Base-by-base conservation (phyloP, 2,888 invertebrate genomes). In the Athalia rosae region DNA sequence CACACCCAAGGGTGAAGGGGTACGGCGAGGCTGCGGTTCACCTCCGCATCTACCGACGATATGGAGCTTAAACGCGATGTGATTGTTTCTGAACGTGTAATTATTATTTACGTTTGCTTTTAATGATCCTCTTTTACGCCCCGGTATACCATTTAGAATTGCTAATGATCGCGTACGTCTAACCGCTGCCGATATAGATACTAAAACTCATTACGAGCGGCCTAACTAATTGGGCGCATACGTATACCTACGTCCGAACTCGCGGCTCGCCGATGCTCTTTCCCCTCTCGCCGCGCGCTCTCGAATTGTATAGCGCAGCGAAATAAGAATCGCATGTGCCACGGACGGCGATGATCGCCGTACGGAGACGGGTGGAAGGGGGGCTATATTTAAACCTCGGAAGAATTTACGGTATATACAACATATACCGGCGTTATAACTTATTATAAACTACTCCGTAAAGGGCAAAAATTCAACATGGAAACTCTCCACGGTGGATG, bases 61-160 rank as follows among this genome's bases (percentile, higher is more conserved):
- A 7, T 79, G 79, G 78, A 67, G 28, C 28, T 28, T 28, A 28
- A 28, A 28, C 2, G 28, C 28, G 28, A 28, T 28, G 45, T 76
- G 81, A 85, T 85, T 85, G 85, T 85, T 85, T 81, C 80, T 77
- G 78, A 78, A 82, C 83, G 79, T 85, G 81, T 84, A 85, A 86
- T 86, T 86, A 85, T 86, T 85, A 85, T 84, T 85, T 85, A 84
- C 85, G 80, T 84, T 85, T 82, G 79, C 81, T 77, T 80, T 81
- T 84, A 83, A 84, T 81, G 84, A 81, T 82, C 79, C 73, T 69
- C 80, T 76, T 80, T 80, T 79, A 63, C 71, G 59, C 73, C 48
- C 82, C 78, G 73, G 79, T 78, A n/a, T n/a, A 81, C 81, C 83
- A 79, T 83, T 85, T 83, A 83, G 85, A 85, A 87, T 87, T 85